Conservation (phyloP, 92 coral and sea anemone genomes). For the Palythoa grandis region DNA sequence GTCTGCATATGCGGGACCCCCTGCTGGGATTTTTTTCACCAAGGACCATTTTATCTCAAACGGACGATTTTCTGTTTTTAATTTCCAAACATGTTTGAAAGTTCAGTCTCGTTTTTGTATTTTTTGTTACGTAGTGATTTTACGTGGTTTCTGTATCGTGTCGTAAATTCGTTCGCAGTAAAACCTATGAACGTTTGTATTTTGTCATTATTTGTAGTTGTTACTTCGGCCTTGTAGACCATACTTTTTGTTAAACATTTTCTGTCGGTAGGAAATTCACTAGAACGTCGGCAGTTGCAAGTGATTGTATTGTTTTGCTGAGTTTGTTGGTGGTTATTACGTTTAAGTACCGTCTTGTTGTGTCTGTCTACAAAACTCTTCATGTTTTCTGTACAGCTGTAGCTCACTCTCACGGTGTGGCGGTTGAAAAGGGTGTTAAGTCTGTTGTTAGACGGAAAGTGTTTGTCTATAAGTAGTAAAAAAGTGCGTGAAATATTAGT, state of each 20-base stretch:
- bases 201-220: no score
- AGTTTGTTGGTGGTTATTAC: background rate
- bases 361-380: background rate
- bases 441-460: background rate
- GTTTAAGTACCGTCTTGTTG: background rate
- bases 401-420: background rate
- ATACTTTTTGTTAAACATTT: background rate
- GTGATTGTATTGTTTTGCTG: background rate
- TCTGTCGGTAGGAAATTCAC: background rate
- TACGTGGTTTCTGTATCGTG: no score
- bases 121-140: no score
- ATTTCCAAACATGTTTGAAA: no score
- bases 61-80: no score
- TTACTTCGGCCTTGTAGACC: no score
- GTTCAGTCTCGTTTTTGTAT: no score
- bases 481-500: background rate
- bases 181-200: no score
- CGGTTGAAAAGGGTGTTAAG: background rate
- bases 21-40: no score
- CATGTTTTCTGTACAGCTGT: background rate
- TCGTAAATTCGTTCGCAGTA: no score
- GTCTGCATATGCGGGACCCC: no score
- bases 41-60: no score
- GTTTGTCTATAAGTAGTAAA: background rate
- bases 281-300: slow-evolving; percentile 13